Evolutionary conservation across 2,113 vertebrate genomes (phyloP).

Genomic region (Neomonachus schauinslandi): DNA sequence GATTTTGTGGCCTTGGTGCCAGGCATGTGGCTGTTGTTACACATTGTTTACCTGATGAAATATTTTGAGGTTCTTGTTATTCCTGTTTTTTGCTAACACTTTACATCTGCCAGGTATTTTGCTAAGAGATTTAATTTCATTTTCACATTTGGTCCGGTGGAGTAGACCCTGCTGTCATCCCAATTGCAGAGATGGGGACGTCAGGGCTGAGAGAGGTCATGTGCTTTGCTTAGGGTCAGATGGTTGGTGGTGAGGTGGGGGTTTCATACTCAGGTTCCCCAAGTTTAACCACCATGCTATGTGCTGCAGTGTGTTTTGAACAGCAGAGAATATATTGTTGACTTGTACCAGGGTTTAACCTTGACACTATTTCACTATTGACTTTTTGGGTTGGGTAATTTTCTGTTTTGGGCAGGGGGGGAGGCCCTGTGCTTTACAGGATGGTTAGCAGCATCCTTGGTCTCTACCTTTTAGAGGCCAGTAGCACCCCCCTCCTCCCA

Average conservation of each 20-base stretch:
- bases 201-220: not conserved
- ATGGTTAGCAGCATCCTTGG: not conserved
- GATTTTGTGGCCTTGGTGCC: not conserved
- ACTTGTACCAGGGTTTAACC: not conserved
- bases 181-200: not conserved
- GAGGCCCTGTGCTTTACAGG: too few species aligned
- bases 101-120: not conserved
- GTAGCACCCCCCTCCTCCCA: not conserved
- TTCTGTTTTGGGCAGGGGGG: not conserved
- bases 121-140: not conserved
- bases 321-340: not conserved
- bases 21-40: not conserved
- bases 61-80: not conserved
- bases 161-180: not conserved
- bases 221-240: not conserved
- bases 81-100: not conserved
- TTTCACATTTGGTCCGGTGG: not conserved
- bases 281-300: accelerated
- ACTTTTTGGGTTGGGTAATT: not conserved
- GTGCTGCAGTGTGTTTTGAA: too few species aligned
- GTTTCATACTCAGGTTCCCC: not conserved
- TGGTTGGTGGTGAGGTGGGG: accelerated
- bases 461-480: not conserved
- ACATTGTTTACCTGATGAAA: not conserved
- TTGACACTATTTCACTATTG: accelerated